Percentiles rank a stretch among this genome's conserved stretches.
phyloP scores from a whole-genome alignment of 2,113 vertebrate genomes.

The Empidonax alnorum region DNA sequence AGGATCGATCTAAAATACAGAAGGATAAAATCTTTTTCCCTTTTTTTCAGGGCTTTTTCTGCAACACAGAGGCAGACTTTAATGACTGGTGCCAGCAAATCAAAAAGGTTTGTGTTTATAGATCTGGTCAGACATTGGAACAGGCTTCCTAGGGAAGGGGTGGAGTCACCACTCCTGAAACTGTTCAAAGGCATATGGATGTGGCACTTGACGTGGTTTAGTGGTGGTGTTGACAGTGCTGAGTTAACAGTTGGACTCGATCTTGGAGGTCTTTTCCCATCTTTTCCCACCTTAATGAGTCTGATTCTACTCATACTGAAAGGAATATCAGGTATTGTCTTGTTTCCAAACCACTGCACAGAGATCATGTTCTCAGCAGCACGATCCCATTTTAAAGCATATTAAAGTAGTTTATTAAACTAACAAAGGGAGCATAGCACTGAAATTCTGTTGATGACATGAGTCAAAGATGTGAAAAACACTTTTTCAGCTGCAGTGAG shows the following conservation, averaged over 20 bases:
- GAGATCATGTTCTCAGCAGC: background rate
- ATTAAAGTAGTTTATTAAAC: background rate
- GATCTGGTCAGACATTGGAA: background rate
- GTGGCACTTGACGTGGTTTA: background rate
- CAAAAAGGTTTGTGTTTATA: constrained; percentile 82
- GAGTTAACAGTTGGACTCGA: background rate
- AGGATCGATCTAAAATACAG: background rate
- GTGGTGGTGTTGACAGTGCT: background rate
- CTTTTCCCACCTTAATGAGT: background rate
- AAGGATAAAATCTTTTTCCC: background rate
- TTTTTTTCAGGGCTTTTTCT: constrained; percentile 90
- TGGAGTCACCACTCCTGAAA: background rate
- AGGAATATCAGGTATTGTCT: background rate
- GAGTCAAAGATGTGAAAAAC: background rate
- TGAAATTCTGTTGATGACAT: background rate
- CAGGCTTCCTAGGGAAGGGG: background rate
- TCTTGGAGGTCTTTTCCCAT: background rate
- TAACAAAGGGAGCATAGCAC: background rate
- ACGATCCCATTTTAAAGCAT: background rate
- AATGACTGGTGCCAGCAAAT: constrained; percentile 94
- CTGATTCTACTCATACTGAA: background rate
- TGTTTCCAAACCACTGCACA: background rate
- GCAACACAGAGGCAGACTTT: constrained; percentile 93
- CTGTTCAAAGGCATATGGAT: background rate
- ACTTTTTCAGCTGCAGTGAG: background rate